Evolutionary conservation across 2,888 invertebrate genomes (phyloP), one percentile per base, ranked within the genome.

Genomic region (Aphodius sticticus): DNA sequence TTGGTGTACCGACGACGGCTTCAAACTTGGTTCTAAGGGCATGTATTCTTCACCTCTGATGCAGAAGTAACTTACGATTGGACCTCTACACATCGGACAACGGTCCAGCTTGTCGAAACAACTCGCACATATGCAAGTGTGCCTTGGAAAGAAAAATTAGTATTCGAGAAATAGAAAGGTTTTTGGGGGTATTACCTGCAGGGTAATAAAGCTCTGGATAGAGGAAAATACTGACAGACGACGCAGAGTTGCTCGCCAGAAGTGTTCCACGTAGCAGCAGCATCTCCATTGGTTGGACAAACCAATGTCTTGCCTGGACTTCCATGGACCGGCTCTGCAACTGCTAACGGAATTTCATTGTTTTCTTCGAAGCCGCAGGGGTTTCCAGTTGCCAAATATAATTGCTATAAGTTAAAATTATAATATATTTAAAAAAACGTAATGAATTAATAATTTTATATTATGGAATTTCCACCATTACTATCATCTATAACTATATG

Each of bases 81-180:
- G 93, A 84, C 95, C 94, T 81, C 96, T 92, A 89, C 97, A 97
- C 91, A 97, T 95, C 16, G 97, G 97, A 87, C 97, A 97, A 84
- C 95, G 93, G 87, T 96, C 95, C 83, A 97, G 90, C 87, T 95
- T 95, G 74, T 93, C 92, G 86, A 96, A 94, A 87, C 96, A 97
- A 74, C 93, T 91, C 35, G 94, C 93, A 88, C 97, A 97, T 69
- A 96, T 93, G 85, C 96, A 96, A 5, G 96, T 96, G 89, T 97
- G 96, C 16, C 95, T 89, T 81, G 78, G 87, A 87, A 77, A 76
- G 79, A 74, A 81, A 81, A 79, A 37, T 70, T 69, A 69, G 79
- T 53, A 12, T n/a, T 76, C 36, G 9, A 76, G 14, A 69, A 69
- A 37, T 78, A 16, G 14, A 53, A 69, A 70, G 7, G 14, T 35